Evolutionary conservation across 2,797 vertebrate species (phyloP), one percentile per base, ranked within the genome.

Genomic region (Micropoecilia bifurca): DNA sequence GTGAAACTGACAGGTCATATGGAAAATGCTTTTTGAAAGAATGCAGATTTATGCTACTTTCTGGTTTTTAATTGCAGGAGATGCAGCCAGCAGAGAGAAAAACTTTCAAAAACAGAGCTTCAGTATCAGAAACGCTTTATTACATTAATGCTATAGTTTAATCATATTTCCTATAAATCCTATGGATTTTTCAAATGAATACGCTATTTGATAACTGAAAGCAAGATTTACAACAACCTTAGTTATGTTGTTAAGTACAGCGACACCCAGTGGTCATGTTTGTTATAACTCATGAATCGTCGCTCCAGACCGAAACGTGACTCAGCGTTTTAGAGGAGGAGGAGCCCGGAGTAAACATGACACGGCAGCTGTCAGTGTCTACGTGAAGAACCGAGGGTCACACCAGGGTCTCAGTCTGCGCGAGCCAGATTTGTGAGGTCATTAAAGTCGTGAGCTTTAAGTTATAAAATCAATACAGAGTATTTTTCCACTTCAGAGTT

Each of bases 281-380:
- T 73, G 22, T 48, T 74, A 46, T 61, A 59, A 78, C 73, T 61
- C 77, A 47, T 47, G 75, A 69, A 33, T 4, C 41, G 43, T 8
- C 71, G 0, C 61, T 75, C 43, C 25, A 8, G 20, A 30, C 55
- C 61, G 39, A 59, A 84, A 55, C 63, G 25, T 80, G 82, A 84
- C 39, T 75, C 75, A 55, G 63, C 75, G 66, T 43, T 59, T 5
- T 25, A 47, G 22, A 10, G 20, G 39, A 30, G 68, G 47, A 20
- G 66, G 30, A 39, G 53, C 28, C 8, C 16, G 16, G 6, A 43
- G 63, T 47, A 61, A 84, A 72, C 75, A 73, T 77, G 82, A 84
- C 28, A n/a, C 63, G 47, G 72, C 82, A 71, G 57, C 66, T 69
- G 61, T 9, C 7, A 18, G 33, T 39, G 30, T 69, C 39, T 41